A percentile compares a stretch with the other conserved stretches of the same genome.
Evolutionary conservation across 1,140 invertebrate genomes (phyloP).

Genomic region (Drosophila suzukii): DNA sequence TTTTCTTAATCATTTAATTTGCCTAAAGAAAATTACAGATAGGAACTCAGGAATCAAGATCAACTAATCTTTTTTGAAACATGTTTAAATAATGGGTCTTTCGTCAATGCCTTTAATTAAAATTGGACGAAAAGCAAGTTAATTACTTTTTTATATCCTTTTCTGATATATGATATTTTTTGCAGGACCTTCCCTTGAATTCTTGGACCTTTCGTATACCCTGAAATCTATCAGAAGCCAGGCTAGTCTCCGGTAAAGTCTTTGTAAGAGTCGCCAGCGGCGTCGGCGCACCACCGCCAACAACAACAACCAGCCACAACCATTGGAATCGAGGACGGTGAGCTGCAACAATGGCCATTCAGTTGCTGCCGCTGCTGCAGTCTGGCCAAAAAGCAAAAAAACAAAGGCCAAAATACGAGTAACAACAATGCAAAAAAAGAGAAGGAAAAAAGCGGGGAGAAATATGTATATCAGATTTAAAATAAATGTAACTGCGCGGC

Average conservation of each 20-base stretch:
- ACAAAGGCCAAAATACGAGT: conserved; percentile 51
- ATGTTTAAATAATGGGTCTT: too few relatives aligned
- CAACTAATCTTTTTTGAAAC: too few relatives aligned
- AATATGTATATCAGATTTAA: conserved; percentile 84
- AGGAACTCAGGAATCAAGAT: too few relatives aligned
- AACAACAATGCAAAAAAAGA: conserved; percentile 58
- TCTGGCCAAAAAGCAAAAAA: conserved; percentile 70
- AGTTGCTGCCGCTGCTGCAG: conserved; percentile 56
- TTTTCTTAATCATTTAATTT: too few relatives aligned
- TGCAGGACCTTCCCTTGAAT: neutral
- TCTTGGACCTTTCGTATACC: conserved; percentile 25
- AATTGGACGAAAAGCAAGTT: too few relatives aligned
- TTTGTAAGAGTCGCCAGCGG: conserved; percentile 69
- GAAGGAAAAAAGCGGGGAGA: conserved; percentile 54
- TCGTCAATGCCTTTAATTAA: too few relatives aligned
- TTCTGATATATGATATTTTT: too few relatives aligned
- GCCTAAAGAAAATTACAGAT: too few relatives aligned
- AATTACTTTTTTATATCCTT: too few relatives aligned
- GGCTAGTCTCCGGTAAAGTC: conserved; percentile 58
- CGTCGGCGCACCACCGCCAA: conserved; percentile 51
- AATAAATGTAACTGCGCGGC: conserved; percentile 83
- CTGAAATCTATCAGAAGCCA: conserved; percentile 65
- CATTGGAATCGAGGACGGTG: conserved; percentile 64
- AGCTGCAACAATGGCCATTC: conserved; percentile 60
- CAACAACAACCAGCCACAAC: conserved; percentile 31